A percentile compares a stretch with the other conserved stretches of the same genome.
These are phyloP conservation scores for Dysdera silvatica DNA, from an alignment of 1,140 invertebrate genomes.

Conservation along the genomic window DNA sequence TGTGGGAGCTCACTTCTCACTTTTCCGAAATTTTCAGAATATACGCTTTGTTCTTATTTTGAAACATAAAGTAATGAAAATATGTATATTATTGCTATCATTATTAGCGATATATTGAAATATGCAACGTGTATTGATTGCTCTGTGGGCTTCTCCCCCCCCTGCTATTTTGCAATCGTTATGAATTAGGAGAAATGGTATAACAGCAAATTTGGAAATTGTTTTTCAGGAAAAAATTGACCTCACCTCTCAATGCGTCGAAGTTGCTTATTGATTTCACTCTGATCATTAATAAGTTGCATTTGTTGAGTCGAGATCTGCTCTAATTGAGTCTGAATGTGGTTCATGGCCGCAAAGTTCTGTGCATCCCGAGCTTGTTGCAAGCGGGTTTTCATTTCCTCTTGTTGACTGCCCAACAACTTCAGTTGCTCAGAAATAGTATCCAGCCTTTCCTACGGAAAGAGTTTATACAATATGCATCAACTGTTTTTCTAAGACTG, in stretches of 20 bases:
- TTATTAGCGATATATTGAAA: too few relatives aligned
- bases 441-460: conserved; percentile 48
- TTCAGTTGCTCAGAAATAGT: conserved; percentile 49
- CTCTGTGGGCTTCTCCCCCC: too few relatives aligned
- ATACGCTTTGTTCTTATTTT: too few relatives aligned
- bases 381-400: conserved; percentile 46
- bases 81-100: too few relatives aligned
- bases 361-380: conserved; percentile 38
- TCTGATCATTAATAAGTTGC: conserved; percentile 50
- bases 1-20: too few relatives aligned
- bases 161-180: too few relatives aligned
- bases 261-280: conserved; percentile 47
- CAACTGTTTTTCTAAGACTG: not conserved
- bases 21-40: too few relatives aligned
- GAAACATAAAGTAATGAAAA: too few relatives aligned
- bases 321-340: conserved; percentile 45
- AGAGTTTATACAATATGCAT: not conserved
- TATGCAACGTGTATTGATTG: too few relatives aligned
- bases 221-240: too few relatives aligned
- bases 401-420: conserved; percentile 45
- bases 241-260: conserved; percentile 37
- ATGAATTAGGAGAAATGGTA: too few relatives aligned
- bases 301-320: conserved; percentile 46
- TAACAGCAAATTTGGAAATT: too few relatives aligned
- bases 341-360: conserved; percentile 39